A percentile compares a stretch with the other conserved stretches of the same genome.
Evolutionary conservation across 2,113 vertebrate genomes (phyloP).

Genomic region (Rattus rattus): DNA sequence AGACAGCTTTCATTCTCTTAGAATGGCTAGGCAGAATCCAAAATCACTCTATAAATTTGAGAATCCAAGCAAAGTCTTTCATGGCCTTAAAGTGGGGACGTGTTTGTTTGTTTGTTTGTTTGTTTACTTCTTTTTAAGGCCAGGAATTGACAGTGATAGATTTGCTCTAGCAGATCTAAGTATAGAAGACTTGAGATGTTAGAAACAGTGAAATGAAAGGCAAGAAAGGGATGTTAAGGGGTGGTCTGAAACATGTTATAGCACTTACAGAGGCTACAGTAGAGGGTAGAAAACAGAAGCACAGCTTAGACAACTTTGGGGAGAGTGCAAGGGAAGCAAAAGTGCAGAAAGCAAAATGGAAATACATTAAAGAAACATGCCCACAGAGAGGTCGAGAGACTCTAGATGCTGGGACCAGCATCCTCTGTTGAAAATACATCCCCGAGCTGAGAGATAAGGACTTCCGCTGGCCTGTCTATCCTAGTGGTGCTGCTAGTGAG

Average conservation of each 20-base stretch:
- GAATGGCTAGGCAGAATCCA: background rate
- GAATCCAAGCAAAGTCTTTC: background rate
- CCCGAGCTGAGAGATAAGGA: background rate
- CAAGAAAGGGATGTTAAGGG: background rate
- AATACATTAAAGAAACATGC: background rate
- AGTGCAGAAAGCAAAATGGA: background rate
- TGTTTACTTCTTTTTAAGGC: background rate
- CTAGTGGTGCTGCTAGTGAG: background rate
- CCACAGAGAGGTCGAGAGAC: background rate
- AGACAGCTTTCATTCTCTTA: background rate
- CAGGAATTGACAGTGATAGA: background rate
- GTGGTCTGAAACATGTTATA: background rate
- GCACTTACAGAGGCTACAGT: background rate
- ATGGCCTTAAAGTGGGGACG: background rate
- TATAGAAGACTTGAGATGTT: slow-evolving; percentile 7
- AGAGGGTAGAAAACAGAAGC: background rate
- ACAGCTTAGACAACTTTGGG: background rate
- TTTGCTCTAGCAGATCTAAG: background rate
- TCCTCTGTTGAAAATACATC: background rate
- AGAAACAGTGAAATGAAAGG: slow-evolving; percentile 38
- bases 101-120: background rate
- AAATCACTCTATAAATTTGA: background rate
- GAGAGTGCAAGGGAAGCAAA: background rate
- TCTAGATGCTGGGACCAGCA: background rate
- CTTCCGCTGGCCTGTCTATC: background rate